Percentiles rank a stretch among this genome's conserved stretches.
phyloP scores from a whole-genome alignment of 2,113 vertebrate species.

The Embiotoca jacksoni region DNA sequence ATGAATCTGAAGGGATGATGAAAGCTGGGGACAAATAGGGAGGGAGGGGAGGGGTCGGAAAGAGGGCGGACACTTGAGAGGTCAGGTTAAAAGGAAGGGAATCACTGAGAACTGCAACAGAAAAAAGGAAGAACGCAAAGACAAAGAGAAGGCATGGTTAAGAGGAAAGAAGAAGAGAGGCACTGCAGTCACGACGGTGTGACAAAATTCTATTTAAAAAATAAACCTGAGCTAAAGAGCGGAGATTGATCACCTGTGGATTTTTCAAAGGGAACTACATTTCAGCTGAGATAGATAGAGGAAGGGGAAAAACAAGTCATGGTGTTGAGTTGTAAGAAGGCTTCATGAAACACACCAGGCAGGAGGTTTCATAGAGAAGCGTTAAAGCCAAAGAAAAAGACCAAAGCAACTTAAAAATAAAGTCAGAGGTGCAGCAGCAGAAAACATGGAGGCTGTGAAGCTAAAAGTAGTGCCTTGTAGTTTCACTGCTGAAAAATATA shows the following conservation, averaged over 20 bases:
- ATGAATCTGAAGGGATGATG: not conserved
- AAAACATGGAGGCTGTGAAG: not conserved
- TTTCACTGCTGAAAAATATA: not conserved
- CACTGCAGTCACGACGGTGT: not conserved
- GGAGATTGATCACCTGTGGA: conserved; percentile 7
- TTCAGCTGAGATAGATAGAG: conserved; percentile 27
- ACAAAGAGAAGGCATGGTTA: not conserved
- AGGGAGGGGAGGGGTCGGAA: not conserved
- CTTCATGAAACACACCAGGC: conserved; percentile 52
- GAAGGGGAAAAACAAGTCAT: conserved; percentile 8
- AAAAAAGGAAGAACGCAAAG: not conserved
- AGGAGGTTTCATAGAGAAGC: conserved; percentile 53
- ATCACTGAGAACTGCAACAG: not conserved
- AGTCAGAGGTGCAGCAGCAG: conserved; percentile 16
- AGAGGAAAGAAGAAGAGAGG: not conserved
- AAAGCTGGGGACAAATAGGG: not conserved
- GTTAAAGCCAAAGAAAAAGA: conserved; percentile 50
- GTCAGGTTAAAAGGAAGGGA: conserved; percentile 12
- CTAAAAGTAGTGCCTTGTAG: not conserved
- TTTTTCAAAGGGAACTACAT: conserved; percentile 29
- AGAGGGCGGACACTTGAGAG: conserved; percentile 6
- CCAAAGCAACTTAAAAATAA: conserved; percentile 27
- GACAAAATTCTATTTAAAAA: conserved; percentile 12
- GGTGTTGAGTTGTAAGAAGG: conserved; percentile 22
- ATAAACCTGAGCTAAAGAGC: conserved; percentile 14